Evolutionary conservation across 2,113 vertebrate genomes (phyloP).

Genomic region (Caretta caretta): DNA sequence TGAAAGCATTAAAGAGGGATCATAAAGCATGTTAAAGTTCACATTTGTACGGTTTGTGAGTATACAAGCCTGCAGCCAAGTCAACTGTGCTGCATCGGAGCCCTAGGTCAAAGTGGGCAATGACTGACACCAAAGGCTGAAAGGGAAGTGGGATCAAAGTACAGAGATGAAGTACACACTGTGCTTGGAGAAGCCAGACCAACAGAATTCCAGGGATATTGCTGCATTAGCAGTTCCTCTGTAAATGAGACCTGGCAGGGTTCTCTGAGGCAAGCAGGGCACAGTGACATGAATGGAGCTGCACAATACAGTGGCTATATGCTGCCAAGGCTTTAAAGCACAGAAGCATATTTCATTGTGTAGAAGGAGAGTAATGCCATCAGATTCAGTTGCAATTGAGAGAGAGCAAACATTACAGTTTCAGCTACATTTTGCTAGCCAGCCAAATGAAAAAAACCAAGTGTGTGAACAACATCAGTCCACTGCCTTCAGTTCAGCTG

Average conservation of each 20-base stretch:
- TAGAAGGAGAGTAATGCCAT: constrained; percentile 34
- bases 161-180: constrained; percentile 32
- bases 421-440: neutral
- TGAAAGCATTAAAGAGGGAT: neutral
- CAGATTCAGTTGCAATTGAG: neutral
- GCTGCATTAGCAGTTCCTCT: constrained; percentile 60
- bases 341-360: constrained; percentile 41
- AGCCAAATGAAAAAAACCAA: neutral
- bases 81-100: neutral
- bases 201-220: constrained; percentile 65
- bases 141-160: constrained; percentile 55
- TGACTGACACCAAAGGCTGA: constrained; percentile 19
- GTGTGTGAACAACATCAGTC: neutral
- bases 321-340: constrained; percentile 71
- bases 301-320: constrained; percentile 57
- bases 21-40: constrained; percentile 23
- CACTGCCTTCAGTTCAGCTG: constrained; percentile 2
- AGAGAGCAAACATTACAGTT: neutral
- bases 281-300: constrained; percentile 63
- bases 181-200: constrained; percentile 26
- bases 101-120: constrained; percentile 51
- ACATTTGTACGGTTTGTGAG: constrained; percentile 36
- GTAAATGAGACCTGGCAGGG: constrained; percentile 65
- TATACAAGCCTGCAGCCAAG: constrained; percentile 45
- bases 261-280: constrained; percentile 46